Base-by-base conservation (phyloP, 2,797 vertebrate species). In the Cichlasoma orientale region DNA sequence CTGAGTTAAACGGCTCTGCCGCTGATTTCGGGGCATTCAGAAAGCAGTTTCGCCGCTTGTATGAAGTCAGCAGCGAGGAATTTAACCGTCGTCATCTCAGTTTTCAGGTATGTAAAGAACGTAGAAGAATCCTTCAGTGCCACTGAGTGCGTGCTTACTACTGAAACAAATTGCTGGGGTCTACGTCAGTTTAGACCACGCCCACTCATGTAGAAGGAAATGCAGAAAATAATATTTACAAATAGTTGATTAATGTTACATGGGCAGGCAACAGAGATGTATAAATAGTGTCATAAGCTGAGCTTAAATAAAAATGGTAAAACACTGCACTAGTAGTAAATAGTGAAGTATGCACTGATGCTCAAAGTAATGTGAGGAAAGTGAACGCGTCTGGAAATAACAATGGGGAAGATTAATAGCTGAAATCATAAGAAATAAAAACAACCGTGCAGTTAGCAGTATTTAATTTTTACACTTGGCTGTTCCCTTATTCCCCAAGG, bases 61-160 rank as follows among this genome's bases (percentile, higher is more conserved):
- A 82, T 63, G 76, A 82, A 3, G 77, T 54, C 33, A 47, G 16
- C 83, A 25, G 82, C 23, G 86, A 75, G 7, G 86, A 89, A n/a
- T 82, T 83, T n/a, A n/a, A 41, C 13, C 84, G 31, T 0, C 83
- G 89, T 13, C 82, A 7, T 3, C 25, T 74, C 6, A 50, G 31
- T 31, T 87, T 92, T n/a, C 84, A 90, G 92, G 93, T 93, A 79
- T 41, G 80, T 78, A 11, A 4, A 1, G 14, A 13, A 3, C 12
- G 14, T 5, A 18, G 0, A 53, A 11, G 0, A 11, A 1, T 0
- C 57, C 23, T 1, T 1, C n/a, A 50, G 8, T 25, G 53, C 0
- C 5, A 19, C 3, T 4, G 38, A 9, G 10, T n/a, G 56, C 41
- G 23, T 10, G 4, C 25, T 1, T 44, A 63, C 4, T 27, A 1